Evolutionary conservation across 2,888 invertebrate genomes (phyloP), one percentile per base, ranked within the genome.

Genomic region (Operophtera brumata): DNA sequence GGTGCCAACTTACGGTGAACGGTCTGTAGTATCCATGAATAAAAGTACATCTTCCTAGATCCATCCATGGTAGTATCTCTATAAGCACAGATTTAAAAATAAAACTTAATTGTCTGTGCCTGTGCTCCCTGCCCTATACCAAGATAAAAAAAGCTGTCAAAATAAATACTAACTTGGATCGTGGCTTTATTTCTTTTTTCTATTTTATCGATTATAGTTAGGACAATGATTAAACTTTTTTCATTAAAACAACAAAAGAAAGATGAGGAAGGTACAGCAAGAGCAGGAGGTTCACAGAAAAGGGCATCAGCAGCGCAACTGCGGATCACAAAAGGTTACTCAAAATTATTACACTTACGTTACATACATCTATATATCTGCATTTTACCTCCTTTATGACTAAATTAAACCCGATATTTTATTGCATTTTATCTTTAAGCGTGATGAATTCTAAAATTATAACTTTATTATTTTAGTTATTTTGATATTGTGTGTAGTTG

Each of bases 241-340:
- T 97, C 98, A 70, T 91, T 99, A 82, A 99, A 99, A 92, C 97
- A 99, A 92, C 97, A 98, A 91, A 97, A 98, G 92, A 98, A 98
- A 92, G 98, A 98, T 93, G 98, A 97, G 78, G 97, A 96, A 86
- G 94, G 95, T 71, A 93, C 93, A 63, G 81, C 91, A 59, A 81
- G 90, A 76, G 86, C 88, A 61, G 90, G 90, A 58, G 89, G 89
- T 66, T 95, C 96, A 70, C 96, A 96, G 86, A 97, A 98, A 90
- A 97, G 97, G 88, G 96, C 97, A 65, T 97, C 98, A 66, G 98
- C 99, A 72, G 99, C 99, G 65, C 98, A 99, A 87, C 92, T 99
- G 78, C 94, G 99, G 87, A 97, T 99, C 78, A 97, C 97, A 84
- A 99, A 99, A 96, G 98, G 98, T 98, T n/a, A 79, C 57, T 46